phyloP scores from a whole-genome alignment of 1,140 invertebrate species.

The Melitaea cinxia region DNA sequence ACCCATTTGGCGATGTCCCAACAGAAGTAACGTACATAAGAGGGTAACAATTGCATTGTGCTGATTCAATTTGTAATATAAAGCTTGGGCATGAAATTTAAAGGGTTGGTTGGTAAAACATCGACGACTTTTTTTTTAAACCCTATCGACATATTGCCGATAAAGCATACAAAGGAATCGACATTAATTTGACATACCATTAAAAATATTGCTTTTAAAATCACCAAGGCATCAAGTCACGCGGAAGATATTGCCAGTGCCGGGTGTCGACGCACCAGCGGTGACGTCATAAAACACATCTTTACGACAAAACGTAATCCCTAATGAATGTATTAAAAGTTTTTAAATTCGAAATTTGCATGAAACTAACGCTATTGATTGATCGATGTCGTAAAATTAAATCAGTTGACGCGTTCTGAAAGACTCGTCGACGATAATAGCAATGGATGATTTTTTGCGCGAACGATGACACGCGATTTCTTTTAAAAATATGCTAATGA shows the following conservation, averaged over 20 bases:
- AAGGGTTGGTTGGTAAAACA: conserved; percentile 72
- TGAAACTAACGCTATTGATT: conserved; percentile 60
- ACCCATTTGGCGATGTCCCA: conserved; percentile 52
- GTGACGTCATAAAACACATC: conserved; percentile 61
- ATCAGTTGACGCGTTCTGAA: conserved; percentile 40
- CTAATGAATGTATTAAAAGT: conserved; percentile 68
- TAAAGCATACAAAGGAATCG: conserved; percentile 62
- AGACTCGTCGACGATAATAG: conserved; percentile 51
- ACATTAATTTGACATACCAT: conserved; percentile 76
- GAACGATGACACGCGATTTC: conserved; percentile 68
- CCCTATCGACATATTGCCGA: conserved; percentile 77
- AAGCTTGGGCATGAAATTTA: conserved; percentile 69
- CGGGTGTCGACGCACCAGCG: conserved; percentile 41
- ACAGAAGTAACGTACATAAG: conserved; percentile 53
- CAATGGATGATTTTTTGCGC: conserved; percentile 46
- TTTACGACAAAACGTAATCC: conserved; percentile 49
- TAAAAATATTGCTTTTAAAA: conserved; percentile 76
- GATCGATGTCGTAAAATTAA: conserved; percentile 69
- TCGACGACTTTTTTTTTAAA: conserved; percentile 43
- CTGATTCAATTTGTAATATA: conserved; percentile 75
- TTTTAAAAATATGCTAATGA: conserved; percentile 74
- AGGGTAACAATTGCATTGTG: conserved; percentile 58
- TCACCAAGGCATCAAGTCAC: conserved; percentile 55
- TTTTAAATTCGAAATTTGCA: conserved; percentile 53
- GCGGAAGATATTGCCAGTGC: conserved; percentile 65